Base-by-base conservation (phyloP, 2,113 vertebrate species). In the Alexandromys fortis region DNA sequence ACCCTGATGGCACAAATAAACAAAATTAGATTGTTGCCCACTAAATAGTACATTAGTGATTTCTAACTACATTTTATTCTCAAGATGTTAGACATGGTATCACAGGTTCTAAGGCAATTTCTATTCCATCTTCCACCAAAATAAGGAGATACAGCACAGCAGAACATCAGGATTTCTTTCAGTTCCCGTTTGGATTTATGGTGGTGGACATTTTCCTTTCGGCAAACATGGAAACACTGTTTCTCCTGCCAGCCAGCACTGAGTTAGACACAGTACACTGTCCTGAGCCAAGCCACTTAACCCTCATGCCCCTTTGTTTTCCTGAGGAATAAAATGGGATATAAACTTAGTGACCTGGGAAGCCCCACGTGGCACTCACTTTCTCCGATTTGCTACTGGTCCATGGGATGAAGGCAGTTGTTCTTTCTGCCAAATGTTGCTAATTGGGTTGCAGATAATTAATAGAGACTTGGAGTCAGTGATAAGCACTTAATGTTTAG, bases 381-480 rank as follows among this genome's bases (percentile, higher is more conserved):
- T 0, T 0, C 70, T 73, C 45, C 35, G 67, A 82, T 33, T 78
- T 3, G 19, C 58, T 90, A 73, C 76, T 92, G 67, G 65, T n/a
- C 42, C 72, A 58, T 30, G 35, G 61, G 72, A 28, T 63, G 30
- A 92, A 92, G 79, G 72, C 30, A 63, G 42, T 42, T 58, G 78
- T 49, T 90, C 89, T 52, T 90, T 82, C 81, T 93, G 92, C 83
- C 67, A 86, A 89, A 76, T 58, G 58, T 78, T 94, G 86, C 75
- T 94, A 82, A 94, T 52, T 90, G 90, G 72, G 30, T 75, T 94
- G 72, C 73, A 91, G 92, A 92, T 61, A 72, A 68, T 90, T 26
- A 88, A 75, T 89, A 68, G 72, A 38, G 30, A 67, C 38, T 73
- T 86, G 85, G 52, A 90, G 72, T 24, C 24, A 26, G 13, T 83